These are phyloP conservation scores for Morpho deidamia DNA, from an alignment of 2,888 invertebrate species.

Conservation along the genomic window DNA sequence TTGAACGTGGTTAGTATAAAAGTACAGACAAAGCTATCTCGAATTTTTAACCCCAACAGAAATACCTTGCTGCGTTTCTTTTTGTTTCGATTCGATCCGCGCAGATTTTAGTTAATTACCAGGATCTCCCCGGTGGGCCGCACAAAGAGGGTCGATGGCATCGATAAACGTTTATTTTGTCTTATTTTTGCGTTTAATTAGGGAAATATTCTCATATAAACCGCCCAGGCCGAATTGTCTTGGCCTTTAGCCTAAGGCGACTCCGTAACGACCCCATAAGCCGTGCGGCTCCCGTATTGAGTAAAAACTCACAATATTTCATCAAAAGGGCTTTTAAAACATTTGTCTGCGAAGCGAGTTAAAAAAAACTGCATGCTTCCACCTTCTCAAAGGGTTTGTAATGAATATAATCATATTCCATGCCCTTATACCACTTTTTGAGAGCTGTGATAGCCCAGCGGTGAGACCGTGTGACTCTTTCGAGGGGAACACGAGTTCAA, in stretches of 20 bases:
- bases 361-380: too few relatives aligned
- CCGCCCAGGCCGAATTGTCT: constrained; percentile 66
- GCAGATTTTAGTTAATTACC: constrained; percentile 69
- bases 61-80: neutral
- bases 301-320: constrained; percentile 31
- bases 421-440: too few relatives aligned
- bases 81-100: constrained; percentile 6
- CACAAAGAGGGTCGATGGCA: constrained; percentile 75
- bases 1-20: too few relatives aligned
- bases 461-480: too few relatives aligned
- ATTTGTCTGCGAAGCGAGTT: too few relatives aligned
- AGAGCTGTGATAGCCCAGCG: too few relatives aligned
- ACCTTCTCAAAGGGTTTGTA: too few relatives aligned
- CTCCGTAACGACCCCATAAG: constrained; percentile 56
- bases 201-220: constrained; percentile 77
- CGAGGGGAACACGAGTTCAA: too few relatives aligned
- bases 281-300: constrained; percentile 64
- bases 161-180: constrained; percentile 73
- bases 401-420: too few relatives aligned
- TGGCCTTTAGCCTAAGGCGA: constrained; percentile 57
- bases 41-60: too few relatives aligned
- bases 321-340: too few relatives aligned
- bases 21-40: too few relatives aligned
- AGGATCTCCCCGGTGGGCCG: constrained; percentile 58
- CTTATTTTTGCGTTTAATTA: constrained; percentile 78